A percentile compares a stretch with the other conserved stretches of the same genome.
Evolutionary conservation across 2,113 vertebrate species (phyloP).

Genomic region (Budorcas taxicolor): DNA sequence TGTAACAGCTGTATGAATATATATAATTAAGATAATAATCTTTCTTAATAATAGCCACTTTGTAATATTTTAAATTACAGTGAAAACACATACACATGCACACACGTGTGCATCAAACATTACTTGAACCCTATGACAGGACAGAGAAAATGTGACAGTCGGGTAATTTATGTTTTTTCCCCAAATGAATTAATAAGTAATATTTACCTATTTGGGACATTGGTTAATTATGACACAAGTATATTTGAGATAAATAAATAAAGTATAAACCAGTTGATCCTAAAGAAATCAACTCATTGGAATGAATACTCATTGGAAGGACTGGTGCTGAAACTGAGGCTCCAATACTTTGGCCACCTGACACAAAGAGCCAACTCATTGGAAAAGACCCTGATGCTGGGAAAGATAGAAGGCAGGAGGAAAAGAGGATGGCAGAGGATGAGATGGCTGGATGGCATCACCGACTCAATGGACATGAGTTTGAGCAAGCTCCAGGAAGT

Average conservation of each 20-base stretch:
- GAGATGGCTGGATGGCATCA: not conserved
- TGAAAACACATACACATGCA: not conserved
- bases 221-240: not conserved
- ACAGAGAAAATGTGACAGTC: not conserved
- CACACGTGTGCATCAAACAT: fast-evolving
- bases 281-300: not conserved
- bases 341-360: not conserved
- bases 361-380: not conserved
- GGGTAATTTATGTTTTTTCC: not conserved
- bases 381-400: not conserved
- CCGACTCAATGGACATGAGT: not conserved
- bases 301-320: not conserved
- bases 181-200: not conserved
- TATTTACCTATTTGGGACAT: not conserved
- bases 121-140: not conserved
- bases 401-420: not conserved
- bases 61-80: not conserved
- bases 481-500: not conserved
- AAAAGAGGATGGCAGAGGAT: not conserved
- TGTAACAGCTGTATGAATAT: slow-evolving; percentile 47
- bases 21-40: slow-evolving; percentile 42
- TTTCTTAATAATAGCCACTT: not conserved
- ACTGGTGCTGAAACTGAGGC: not conserved
- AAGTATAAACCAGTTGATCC: not conserved
- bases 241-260: not conserved